A percentile compares a stretch with the other conserved stretches of the same genome.
Conservation (phyloP, 2,113 vertebrate genomes). For the Halichoerus grypus region DNA sequence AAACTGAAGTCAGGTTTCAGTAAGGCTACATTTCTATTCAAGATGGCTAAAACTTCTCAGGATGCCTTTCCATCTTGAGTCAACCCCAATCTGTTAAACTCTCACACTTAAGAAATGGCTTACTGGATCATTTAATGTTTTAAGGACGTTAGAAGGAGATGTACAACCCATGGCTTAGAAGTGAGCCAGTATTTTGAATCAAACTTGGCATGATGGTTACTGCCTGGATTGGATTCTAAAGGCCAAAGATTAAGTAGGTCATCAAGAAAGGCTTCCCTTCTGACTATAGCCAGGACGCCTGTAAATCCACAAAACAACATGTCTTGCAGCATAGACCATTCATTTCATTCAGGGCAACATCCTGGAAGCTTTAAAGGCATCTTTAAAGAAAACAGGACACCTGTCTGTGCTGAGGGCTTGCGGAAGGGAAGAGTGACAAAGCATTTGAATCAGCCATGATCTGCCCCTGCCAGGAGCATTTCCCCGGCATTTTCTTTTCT, state of each 20-base stretch:
- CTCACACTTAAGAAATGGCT: conserved; percentile 61
- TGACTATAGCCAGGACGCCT: conserved; percentile 26
- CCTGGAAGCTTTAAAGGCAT: conserved; percentile 31
- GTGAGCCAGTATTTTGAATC: conserved; percentile 59
- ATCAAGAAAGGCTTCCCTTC: conserved; percentile 67
- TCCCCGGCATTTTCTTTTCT: conserved; percentile 17
- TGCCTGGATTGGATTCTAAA: conserved; percentile 61
- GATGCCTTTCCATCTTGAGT: conserved; percentile 66
- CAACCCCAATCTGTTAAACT: conserved; percentile 59
- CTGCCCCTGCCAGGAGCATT: background rate
- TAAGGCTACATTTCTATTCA: conserved; percentile 54
- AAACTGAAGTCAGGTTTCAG: conserved; percentile 61
- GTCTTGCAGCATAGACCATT: conserved; percentile 37
- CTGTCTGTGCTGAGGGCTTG: background rate
- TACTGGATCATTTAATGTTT: conserved; percentile 68
- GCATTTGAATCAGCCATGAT: background rate
- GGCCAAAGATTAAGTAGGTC: conserved; percentile 58
- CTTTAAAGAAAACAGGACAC: conserved; percentile 25
- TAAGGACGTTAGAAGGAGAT: conserved; percentile 51
- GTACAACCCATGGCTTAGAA: conserved; percentile 53
- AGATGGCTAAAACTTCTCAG: conserved; percentile 52
- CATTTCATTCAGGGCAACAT: conserved; percentile 45
- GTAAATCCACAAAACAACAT: conserved; percentile 67
- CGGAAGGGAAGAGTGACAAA: conserved; percentile 36
- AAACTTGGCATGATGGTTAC: conserved; percentile 64